These are phyloP conservation scores for Yoshiicerus persimilis DNA, from an alignment of 1,140 invertebrate genomes.

Conservation along the genomic window DNA sequence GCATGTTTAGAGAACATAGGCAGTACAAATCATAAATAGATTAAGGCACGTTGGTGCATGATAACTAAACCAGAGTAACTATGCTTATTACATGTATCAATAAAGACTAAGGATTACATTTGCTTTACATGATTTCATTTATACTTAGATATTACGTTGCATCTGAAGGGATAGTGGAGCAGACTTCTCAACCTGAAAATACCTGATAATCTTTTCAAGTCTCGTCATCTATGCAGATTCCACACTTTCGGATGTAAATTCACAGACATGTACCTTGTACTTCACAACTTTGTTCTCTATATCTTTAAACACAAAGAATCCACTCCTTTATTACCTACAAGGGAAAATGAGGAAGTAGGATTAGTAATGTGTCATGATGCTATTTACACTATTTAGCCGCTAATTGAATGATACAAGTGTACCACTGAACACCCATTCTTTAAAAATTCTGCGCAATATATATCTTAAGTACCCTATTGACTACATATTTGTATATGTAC, in stretches of 20 bases:
- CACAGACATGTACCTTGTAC: not conserved
- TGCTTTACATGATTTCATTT: not conserved
- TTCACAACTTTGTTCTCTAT: too few species aligned
- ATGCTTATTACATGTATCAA: not conserved
- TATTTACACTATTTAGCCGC: too few species aligned
- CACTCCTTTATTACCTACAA: not conserved
- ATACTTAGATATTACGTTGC: not conserved
- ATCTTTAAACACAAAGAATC: not conserved
- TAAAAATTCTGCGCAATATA: too few species aligned
- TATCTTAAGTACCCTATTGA: too few species aligned
- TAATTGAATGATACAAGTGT: too few species aligned
- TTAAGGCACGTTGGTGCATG: not conserved
- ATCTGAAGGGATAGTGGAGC: not conserved
- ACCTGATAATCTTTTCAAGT: too few species aligned
- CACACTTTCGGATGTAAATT: too few species aligned
- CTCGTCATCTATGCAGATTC: too few species aligned
- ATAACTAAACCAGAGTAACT: not conserved
- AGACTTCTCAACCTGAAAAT: too few species aligned
- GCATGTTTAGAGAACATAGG: not conserved
- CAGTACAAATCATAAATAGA: conserved; percentile 10
- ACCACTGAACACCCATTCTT: too few species aligned
- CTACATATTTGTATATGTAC: too few species aligned
- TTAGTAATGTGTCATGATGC: too few species aligned
- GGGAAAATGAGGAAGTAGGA: not conserved
- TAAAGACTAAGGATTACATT: not conserved